Conservation (phyloP, 1,140 invertebrate genomes). For the Sitophilus oryzae region DNA sequence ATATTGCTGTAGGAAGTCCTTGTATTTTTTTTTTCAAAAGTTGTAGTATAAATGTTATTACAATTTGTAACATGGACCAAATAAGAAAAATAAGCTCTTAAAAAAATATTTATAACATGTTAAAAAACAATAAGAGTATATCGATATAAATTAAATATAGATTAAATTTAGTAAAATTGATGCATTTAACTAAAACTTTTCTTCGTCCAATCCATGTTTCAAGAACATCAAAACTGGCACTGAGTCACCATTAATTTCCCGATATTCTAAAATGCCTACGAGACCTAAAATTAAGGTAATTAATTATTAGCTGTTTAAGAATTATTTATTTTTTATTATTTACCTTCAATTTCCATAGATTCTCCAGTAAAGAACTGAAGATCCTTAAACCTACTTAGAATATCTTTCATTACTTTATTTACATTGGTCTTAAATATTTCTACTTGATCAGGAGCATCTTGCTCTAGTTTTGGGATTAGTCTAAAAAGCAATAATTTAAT, state of each 20-base stretch:
- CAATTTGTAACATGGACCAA: background rate
- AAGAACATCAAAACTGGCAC: slow-evolving; percentile 90
- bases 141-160: slow-evolving; percentile 14
- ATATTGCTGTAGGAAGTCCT: background rate
- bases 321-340: too few species aligned
- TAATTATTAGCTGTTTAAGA: too few species aligned
- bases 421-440: slow-evolving; percentile 87
- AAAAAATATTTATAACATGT: background rate
- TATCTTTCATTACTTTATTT: slow-evolving; percentile 93
- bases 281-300: slow-evolving; percentile 61
- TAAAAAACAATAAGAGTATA: background rate
- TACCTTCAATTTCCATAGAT: slow-evolving; percentile 87
- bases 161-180: background rate
- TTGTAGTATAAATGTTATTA: background rate
- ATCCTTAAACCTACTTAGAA: slow-evolving; percentile 86
- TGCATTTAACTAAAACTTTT: slow-evolving; percentile 71
- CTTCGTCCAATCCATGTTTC: slow-evolving; percentile 90
- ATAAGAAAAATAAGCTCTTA: background rate
- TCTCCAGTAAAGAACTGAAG: slow-evolving; percentile 93
- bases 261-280: slow-evolving; percentile 89
- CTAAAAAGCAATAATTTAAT: too few species aligned
- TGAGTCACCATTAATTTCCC: slow-evolving; percentile 76
- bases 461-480: slow-evolving; percentile 75
- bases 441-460: slow-evolving; percentile 74
- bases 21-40: background rate